Conservation (phyloP, 2,888 invertebrate genomes). For the Drosophila nigricruria region DNA sequence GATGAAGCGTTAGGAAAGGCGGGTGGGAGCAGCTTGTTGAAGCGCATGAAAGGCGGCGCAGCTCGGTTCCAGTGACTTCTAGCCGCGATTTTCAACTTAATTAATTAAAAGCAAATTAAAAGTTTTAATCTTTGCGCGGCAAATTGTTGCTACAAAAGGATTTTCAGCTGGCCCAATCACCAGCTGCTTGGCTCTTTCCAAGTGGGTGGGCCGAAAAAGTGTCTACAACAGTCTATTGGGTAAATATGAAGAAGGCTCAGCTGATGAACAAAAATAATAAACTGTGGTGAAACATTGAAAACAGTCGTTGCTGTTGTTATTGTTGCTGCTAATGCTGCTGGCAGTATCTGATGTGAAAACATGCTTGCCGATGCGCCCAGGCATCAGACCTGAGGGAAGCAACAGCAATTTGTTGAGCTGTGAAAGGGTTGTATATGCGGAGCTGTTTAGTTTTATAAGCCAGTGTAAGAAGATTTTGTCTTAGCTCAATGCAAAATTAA, state of each 20-base stretch:
- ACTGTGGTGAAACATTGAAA: slow-evolving; percentile 62
- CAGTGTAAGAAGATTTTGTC: slow-evolving; percentile 81
- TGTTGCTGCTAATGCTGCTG: slow-evolving; percentile 35
- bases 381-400: slow-evolving; percentile 38
- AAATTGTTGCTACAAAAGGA: slow-evolving; percentile 75
- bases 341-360: slow-evolving; percentile 60
- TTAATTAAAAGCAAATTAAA: slow-evolving; percentile 83
- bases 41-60: slow-evolving; percentile 42
- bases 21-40: slow-evolving; percentile 45
- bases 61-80: slow-evolving; percentile 70
- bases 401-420: slow-evolving; percentile 41
- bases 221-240: slow-evolving; percentile 41
- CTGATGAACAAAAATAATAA: slow-evolving; percentile 81
- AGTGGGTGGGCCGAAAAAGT: slow-evolving; percentile 23
- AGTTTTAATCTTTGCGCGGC: slow-evolving; percentile 79
- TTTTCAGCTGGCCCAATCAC: slow-evolving; percentile 45
- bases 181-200: slow-evolving; percentile 2
- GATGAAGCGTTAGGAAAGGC: not conserved
- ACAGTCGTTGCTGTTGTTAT: slow-evolving; percentile 20
- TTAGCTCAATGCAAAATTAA: slow-evolving; percentile 82
- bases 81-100: slow-evolving; percentile 82
- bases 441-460: slow-evolving; percentile 71
- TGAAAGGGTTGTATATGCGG: slow-evolving; percentile 52
- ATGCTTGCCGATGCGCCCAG: slow-evolving; percentile 53
- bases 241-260: slow-evolving; percentile 39